A percentile compares a stretch with the other conserved stretches of the same genome.
Evolutionary conservation across 2,888 invertebrate species (phyloP).

Genomic region (Ephialtes manifestator): DNA sequence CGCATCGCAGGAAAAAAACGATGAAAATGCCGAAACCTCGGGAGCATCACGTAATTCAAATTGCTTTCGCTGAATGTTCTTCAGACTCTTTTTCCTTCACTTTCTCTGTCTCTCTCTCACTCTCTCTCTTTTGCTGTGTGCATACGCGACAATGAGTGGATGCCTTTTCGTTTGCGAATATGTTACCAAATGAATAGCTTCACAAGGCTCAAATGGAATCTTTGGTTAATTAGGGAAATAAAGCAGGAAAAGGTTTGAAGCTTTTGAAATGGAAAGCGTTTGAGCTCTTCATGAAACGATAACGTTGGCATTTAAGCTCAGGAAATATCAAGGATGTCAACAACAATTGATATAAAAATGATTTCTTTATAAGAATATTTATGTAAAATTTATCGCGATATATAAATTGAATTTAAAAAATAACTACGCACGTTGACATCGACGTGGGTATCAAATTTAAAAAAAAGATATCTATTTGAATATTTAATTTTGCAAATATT

Average conservation of each 20-base stretch:
- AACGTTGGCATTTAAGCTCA: not conserved
- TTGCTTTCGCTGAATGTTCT: conserved; percentile 22
- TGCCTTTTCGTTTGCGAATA: conserved; percentile 3
- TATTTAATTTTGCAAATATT: not conserved
- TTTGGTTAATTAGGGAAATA: conserved; percentile 1
- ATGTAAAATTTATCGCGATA: not conserved
- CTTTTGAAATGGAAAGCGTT: too few relatives aligned
- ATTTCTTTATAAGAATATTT: not conserved
- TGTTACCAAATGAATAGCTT: not conserved
- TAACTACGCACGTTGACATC: not conserved
- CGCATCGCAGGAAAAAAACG: not conserved
- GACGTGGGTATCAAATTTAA: not conserved
- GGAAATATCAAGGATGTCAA: too few relatives aligned
- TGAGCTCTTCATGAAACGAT: not conserved
- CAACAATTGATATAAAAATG: not conserved
- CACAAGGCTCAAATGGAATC: not conserved
- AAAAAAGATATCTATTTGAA: not conserved
- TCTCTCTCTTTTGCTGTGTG: not conserved
- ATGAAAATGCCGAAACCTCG: conserved; percentile 23
- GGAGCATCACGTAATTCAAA: conserved; percentile 25
- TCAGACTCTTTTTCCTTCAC: not conserved
- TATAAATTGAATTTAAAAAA: not conserved
- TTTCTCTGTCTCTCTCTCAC: not conserved
- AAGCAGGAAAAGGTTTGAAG: not conserved
- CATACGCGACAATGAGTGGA: not conserved